These are phyloP conservation scores for Dinocampus coccinellae DNA, from an alignment of 2,888 invertebrate species.

Conservation along the genomic window DNA sequence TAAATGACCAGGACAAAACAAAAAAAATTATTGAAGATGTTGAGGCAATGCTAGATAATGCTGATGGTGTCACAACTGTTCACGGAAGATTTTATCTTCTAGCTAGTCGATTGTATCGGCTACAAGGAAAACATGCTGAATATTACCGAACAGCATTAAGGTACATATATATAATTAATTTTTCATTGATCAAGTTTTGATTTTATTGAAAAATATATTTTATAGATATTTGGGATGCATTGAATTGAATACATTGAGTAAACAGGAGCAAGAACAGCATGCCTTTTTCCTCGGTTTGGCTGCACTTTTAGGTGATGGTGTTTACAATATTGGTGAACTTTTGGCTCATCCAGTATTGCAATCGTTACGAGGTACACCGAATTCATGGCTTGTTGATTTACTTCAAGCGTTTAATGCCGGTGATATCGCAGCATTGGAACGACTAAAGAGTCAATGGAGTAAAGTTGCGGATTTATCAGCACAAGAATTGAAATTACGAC, in stretches of 20 bases:
- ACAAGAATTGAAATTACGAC: slow-evolving; percentile 84
- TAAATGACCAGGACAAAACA: slow-evolving; percentile 83
- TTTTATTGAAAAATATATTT: not conserved
- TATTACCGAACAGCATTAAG: slow-evolving; percentile 96
- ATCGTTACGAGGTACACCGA: slow-evolving; percentile 82
- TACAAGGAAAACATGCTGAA: slow-evolving; percentile 90
- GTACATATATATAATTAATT: slow-evolving; percentile 64
- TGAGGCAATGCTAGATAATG: slow-evolving; percentile 85
- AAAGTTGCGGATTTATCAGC: slow-evolving; percentile 86
- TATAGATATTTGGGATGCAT: slow-evolving; percentile 80
- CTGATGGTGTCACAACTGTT: slow-evolving; percentile 93
- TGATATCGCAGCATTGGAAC: slow-evolving; percentile 80
- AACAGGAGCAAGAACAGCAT: slow-evolving; percentile 79
- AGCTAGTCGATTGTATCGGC: slow-evolving; percentile 90
- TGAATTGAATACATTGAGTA: slow-evolving; percentile 77
- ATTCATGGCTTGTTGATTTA: slow-evolving; percentile 90
- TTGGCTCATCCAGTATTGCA: slow-evolving; percentile 95
- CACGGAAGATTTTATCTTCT: slow-evolving; percentile 95
- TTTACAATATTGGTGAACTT: slow-evolving; percentile 97
- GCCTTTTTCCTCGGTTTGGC: slow-evolving; percentile 95
- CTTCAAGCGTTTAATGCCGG: slow-evolving; percentile 89
- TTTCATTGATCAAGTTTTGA: not conserved
- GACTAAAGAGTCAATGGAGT: slow-evolving; percentile 81
- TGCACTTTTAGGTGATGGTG: slow-evolving; percentile 92
- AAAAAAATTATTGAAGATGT: slow-evolving; percentile 91